Percentiles rank a stretch among this genome's conserved stretches.
Evolutionary conservation across 2,888 invertebrate species (phyloP).

Genomic region (Schrankia costaestrigalis): DNA sequence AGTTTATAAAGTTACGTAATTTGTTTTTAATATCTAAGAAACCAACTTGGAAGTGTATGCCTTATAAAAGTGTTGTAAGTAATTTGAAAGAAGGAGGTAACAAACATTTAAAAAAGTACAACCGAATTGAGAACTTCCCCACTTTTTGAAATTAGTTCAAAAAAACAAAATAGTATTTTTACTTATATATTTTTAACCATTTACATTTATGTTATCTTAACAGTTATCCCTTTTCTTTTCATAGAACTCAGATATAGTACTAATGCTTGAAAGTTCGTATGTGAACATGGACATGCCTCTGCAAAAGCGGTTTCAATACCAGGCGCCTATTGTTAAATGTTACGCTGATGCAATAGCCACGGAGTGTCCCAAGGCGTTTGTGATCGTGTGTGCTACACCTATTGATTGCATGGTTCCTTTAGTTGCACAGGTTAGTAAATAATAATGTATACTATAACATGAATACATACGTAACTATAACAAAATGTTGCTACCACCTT

Average conservation of each 20-base stretch:
- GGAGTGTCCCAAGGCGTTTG: slow-evolving; percentile 77
- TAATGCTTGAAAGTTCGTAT: slow-evolving; percentile 61
- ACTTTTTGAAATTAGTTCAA: no score
- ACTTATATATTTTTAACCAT: no score
- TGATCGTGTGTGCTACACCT: slow-evolving; percentile 75
- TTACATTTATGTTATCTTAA: slow-evolving; percentile 5
- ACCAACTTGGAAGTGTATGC: no score
- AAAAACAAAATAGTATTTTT: no score
- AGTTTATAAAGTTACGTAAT: no score
- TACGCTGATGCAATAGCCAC: slow-evolving; percentile 72
- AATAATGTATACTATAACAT: no score
- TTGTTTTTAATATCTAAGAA: no score
- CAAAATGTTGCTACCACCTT: no score
- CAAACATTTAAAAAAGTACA: background rate
- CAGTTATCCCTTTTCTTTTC: background rate
- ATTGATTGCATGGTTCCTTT: slow-evolving; percentile 79
- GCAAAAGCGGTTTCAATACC: slow-evolving; percentile 56
- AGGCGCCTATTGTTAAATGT: slow-evolving; percentile 64
- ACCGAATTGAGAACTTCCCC: background rate
- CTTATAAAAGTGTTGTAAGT: no score
- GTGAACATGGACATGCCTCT: slow-evolving; percentile 50
- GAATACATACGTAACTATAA: no score
- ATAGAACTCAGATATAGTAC: slow-evolving; percentile 67
- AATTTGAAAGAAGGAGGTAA: no score
- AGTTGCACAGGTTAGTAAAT: slow-evolving; percentile 63